phyloP scores from a whole-genome alignment of 2,797 vertebrate genomes.

The Hemitrygon akajei region DNA sequence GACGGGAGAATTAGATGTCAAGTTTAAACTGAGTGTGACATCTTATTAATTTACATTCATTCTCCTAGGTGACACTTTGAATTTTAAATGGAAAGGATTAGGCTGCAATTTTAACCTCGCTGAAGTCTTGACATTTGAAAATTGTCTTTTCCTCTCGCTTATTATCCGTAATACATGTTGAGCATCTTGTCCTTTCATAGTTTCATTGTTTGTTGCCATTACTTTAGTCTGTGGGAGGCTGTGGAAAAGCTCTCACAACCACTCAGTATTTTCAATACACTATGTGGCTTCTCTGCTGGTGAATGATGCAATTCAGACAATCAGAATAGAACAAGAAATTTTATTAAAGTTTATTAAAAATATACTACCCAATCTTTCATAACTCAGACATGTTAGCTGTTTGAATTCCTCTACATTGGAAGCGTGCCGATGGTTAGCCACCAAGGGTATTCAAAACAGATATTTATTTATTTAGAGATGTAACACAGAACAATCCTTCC shows the following conservation, averaged over 20 bases:
- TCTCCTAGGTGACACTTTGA: background rate
- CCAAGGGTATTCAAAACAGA: too few relatives aligned
- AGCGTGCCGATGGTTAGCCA: too few relatives aligned
- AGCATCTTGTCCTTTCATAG: background rate
- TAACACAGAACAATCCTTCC: too few relatives aligned
- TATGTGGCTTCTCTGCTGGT: background rate
- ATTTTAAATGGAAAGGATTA: background rate
- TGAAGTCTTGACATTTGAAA: background rate
- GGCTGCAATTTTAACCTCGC: background rate
- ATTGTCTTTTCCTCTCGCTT: background rate
- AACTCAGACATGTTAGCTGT: too few relatives aligned
- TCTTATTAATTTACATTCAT: background rate
- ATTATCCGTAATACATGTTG: background rate
- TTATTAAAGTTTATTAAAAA: background rate
- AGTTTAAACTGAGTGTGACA: background rate
- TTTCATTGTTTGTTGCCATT: background rate
- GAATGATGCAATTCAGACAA: background rate
- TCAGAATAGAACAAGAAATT: background rate
- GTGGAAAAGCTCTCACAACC: background rate
- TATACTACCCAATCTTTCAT: background rate
- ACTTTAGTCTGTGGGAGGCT: background rate
- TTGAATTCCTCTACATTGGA: too few relatives aligned
- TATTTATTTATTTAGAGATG: too few relatives aligned
- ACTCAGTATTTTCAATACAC: background rate
- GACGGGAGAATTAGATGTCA: background rate